Evolutionary conservation across 2,113 vertebrate genomes (phyloP).

Genomic region (Forbesichthys agassizii): DNA sequence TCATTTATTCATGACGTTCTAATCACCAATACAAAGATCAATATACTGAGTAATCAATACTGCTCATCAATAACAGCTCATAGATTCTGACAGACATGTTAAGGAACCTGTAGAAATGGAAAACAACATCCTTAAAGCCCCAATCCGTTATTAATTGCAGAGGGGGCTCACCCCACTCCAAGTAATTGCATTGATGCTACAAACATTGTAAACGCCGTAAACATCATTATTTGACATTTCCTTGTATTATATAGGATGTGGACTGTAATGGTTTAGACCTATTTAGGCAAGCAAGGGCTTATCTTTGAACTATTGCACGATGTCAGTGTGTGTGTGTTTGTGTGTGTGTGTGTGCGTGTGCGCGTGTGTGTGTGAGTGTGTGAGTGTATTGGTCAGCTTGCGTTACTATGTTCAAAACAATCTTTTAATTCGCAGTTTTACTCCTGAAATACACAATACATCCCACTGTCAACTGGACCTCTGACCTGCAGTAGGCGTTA

Average conservation of each 20-base stretch:
- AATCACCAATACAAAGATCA: constrained; percentile 67
- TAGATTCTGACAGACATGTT: constrained; percentile 42
- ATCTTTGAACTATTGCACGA: neutral
- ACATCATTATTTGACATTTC: neutral
- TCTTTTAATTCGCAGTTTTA: too few relatives aligned
- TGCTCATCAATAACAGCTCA: constrained; percentile 56
- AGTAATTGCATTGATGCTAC: neutral
- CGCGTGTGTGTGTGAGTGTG: neutral
- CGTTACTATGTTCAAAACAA: constrained; percentile 31
- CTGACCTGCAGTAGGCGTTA: too few relatives aligned
- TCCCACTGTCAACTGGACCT: too few relatives aligned
- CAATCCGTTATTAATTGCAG: neutral
- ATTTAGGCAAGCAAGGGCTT: too few relatives aligned
- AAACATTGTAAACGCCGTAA: neutral
- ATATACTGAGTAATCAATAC: constrained; percentile 55
- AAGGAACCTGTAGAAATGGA: constrained; percentile 24
- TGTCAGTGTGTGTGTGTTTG: constrained; percentile 14
- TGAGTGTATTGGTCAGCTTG: too few relatives aligned
- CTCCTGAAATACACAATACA: too few relatives aligned
- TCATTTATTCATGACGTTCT: constrained; percentile 65
- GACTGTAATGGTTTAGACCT: too few relatives aligned
- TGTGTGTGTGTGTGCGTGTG: too few relatives aligned
- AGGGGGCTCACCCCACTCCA: too few relatives aligned
- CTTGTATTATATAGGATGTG: too few relatives aligned
- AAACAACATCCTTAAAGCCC: constrained; percentile 28